Base-by-base conservation (phyloP, 2,888 invertebrate species). In the Temnothorax rugatulus region DNA sequence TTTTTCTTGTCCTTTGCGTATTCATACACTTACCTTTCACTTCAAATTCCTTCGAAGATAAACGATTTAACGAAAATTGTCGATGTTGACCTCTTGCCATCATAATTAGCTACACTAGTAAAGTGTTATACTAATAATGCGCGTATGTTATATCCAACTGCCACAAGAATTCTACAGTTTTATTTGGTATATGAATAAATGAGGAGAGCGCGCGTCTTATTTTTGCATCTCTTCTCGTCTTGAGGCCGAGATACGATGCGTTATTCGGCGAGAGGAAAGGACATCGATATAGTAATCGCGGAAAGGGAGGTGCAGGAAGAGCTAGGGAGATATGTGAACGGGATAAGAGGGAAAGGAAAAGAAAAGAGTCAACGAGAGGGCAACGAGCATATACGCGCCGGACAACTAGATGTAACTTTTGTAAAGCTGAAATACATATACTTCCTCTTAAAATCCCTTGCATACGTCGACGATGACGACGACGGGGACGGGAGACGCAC, bases 401-500 rank as follows among this genome's bases (percentile, higher is more conserved):
- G 86, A 81, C 82, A 84, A 69, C 59, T 92, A 92, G 91, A 91
- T 92, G 89, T 92, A 93, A 92, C 92, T 93, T 79, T 93, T 93
- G 93, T 93, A 93, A 93, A 93, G 85, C 63, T 83, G 82, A 52
- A 59, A 82, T 66, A 73, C 13, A 63, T 82, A 86, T 91, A 92
- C 89, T 93, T 93, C 90, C 91, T 93, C 91, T 90, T 91, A 92
- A 93, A 91, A 88, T 92, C 91, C 91, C 92, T 92, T 93, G 92
- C 93, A 93, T 91, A 93, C 89, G 91, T 92, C 91, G 91, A 71
- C 18, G 52, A 59, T 38, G 52, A 59, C 38, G 52, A 41, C 2
- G 57, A 66, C 18, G 71, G 4, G 1, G 0, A 34, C n/a, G 34
- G 41, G 38, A 41, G 38, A n/a, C 34, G 25, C 25, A 52, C 41